phyloP scores from a whole-genome alignment of 1,140 invertebrate species.

The Idris sp. region DNA sequence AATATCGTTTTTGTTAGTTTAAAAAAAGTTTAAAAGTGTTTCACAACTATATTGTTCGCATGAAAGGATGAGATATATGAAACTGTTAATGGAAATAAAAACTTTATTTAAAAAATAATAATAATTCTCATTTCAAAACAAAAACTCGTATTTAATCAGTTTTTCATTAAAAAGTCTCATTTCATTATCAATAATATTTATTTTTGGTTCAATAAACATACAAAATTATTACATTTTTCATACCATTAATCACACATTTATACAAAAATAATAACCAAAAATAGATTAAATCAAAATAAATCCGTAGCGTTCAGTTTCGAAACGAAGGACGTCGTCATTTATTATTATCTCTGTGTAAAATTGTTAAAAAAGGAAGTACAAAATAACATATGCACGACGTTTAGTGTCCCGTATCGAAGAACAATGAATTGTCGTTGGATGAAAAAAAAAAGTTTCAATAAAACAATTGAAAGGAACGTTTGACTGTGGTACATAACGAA shows the following conservation, averaged over 20 bases:
- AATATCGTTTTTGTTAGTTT: no score
- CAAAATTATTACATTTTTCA: constrained; percentile 79
- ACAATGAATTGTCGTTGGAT: constrained; percentile 19
- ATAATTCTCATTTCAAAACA: no score
- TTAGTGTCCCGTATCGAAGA: constrained; percentile 50
- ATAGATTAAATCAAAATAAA: no score
- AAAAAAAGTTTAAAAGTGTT: no score
- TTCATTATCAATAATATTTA: constrained; percentile 79
- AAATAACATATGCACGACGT: constrained; percentile 67
- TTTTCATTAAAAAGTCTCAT: constrained; percentile 1
- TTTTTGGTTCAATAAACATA: constrained; percentile 79
- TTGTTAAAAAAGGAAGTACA: constrained; percentile 73
- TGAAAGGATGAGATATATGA: no score
- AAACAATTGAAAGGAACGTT: constrained; percentile 71
- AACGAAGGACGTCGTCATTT: constrained; percentile 70
- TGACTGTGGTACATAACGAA: constrained; percentile 71
- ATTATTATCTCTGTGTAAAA: constrained; percentile 67
- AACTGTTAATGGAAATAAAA: no score
- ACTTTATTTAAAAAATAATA: no score
- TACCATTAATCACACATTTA: constrained; percentile 79
- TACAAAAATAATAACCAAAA: constrained; percentile 78
- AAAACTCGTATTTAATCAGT: no score
- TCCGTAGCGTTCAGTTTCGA: constrained; percentile 64
- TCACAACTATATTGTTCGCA: no score
- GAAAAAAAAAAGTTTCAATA: constrained; percentile 10